Evolutionary conservation across 2,113 vertebrate genomes (phyloP).

Genomic region (Dicentrarchus labrax): DNA sequence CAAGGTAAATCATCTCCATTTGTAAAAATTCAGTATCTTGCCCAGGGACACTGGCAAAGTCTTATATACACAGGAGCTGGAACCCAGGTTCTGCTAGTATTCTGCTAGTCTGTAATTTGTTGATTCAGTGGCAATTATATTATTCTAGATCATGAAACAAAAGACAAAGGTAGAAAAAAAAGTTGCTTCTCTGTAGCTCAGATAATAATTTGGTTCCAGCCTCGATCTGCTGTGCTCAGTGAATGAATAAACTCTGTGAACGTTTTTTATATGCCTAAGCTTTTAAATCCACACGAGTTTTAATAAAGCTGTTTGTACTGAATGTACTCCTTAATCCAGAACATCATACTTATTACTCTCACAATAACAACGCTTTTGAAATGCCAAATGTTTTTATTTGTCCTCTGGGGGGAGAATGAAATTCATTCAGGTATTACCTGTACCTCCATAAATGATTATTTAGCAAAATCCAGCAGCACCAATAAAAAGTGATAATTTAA

Average conservation of each 20-base stretch:
- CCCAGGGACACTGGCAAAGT: background rate
- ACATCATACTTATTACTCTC: constrained; percentile 20
- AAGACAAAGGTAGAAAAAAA: background rate
- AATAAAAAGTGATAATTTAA: constrained; percentile 45
- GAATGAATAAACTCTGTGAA: constrained; percentile 8
- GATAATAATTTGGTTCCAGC: constrained; percentile 8
- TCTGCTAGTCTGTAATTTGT: background rate
- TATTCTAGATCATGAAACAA: background rate
- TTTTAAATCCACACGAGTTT: constrained; percentile 26
- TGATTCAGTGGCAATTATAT: background rate
- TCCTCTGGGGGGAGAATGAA: constrained; percentile 20
- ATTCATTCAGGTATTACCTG: constrained; percentile 30
- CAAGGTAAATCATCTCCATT: background rate
- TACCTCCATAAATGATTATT: constrained; percentile 34
- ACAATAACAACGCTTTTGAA: constrained; percentile 25
- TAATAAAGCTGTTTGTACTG: background rate
- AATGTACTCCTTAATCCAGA: constrained; percentile 1
- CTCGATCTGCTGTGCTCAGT: constrained; percentile 11
- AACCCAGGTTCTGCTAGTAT: background rate
- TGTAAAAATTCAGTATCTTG: background rate
- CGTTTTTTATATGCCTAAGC: constrained; percentile 25
- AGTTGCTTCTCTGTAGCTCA: constrained; percentile 19
- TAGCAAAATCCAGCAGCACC: constrained; percentile 28
- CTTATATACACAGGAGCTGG: background rate
- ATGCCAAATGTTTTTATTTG: constrained; percentile 7